phyloP scores from a whole-genome alignment of 2,888 invertebrate species.

The Dolomedes plantarius region DNA sequence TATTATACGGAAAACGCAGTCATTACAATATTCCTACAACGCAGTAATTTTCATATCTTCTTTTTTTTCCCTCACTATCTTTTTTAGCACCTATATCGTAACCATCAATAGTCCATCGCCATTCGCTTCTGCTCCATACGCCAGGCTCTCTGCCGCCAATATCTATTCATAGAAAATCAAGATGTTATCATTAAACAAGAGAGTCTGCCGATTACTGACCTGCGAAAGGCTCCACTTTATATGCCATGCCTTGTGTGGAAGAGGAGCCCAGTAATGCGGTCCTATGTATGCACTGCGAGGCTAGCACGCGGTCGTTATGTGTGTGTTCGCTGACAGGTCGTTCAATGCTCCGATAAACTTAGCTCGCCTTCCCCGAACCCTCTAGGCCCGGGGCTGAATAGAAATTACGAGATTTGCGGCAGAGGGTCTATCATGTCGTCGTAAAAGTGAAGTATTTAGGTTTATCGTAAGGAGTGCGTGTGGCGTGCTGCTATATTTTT shows the following conservation, averaged over 20 bases:
- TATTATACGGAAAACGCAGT: too few species aligned
- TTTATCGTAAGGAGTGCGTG: background rate
- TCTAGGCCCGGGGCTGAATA: slow-evolving; percentile 52
- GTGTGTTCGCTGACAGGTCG: slow-evolving; percentile 51
- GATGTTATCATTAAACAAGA: background rate
- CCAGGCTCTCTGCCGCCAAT: background rate
- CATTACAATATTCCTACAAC: too few species aligned
- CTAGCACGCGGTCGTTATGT: slow-evolving; percentile 47
- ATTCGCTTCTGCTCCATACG: background rate
- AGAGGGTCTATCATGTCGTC: background rate
- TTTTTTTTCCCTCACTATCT: too few species aligned
- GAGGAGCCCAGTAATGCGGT: slow-evolving; percentile 23
- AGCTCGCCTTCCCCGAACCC: background rate
- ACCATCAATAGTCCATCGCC: too few species aligned
- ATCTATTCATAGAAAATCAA: background rate
- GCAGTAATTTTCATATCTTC: too few species aligned
- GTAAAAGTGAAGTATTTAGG: background rate
- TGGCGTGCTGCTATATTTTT: too few species aligned
- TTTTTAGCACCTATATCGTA: too few species aligned
- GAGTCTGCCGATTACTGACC: background rate
- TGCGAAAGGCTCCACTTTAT: slow-evolving; percentile 14
- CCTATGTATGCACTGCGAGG: slow-evolving; percentile 60
- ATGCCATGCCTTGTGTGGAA: slow-evolving; percentile 10
- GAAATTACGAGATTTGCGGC: slow-evolving; percentile 36
- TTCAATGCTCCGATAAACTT: slow-evolving; percentile 59